Evolutionary conservation across 92 coral and sea anemone species (phyloP).

Genomic region (Blastomussa wellsi): DNA sequence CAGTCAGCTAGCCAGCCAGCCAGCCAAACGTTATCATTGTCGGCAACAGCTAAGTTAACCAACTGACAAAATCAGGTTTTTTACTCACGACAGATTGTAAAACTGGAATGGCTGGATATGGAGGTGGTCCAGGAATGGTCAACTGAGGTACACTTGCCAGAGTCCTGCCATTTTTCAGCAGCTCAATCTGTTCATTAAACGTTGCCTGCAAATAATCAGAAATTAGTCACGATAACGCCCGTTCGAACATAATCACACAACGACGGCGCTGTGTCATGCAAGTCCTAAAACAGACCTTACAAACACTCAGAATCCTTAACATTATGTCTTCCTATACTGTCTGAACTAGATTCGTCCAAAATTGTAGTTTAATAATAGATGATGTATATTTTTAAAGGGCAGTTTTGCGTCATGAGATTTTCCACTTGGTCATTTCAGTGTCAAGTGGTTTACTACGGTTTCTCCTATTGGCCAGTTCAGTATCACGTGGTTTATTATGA

Average conservation of each 20-base stretch:
- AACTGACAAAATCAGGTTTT: background rate
- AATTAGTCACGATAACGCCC: background rate
- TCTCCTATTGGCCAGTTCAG: no score
- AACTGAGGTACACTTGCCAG: conserved; percentile 70
- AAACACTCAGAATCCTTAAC: background rate
- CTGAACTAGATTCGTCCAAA: no score
- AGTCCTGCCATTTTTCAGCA: conserved; percentile 71
- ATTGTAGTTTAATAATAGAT: no score
- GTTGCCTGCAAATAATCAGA: conserved; percentile 53
- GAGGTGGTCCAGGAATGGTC: conserved; percentile 90
- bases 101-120: conserved; percentile 90
- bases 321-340: no score
- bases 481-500: no score
- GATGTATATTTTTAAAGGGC: no score
- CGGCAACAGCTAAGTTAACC: no score
- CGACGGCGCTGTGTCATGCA: background rate
- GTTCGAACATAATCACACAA: background rate
- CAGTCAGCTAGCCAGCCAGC: no score
- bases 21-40: no score
- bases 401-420: no score
- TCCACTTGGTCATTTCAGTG: no score
- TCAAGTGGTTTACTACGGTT: no score
- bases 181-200: conserved; percentile 83
- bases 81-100: conserved; percentile 76
- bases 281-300: background rate